Conservation (phyloP, 2,113 vertebrate genomes). For the Lonchura striata region DNA sequence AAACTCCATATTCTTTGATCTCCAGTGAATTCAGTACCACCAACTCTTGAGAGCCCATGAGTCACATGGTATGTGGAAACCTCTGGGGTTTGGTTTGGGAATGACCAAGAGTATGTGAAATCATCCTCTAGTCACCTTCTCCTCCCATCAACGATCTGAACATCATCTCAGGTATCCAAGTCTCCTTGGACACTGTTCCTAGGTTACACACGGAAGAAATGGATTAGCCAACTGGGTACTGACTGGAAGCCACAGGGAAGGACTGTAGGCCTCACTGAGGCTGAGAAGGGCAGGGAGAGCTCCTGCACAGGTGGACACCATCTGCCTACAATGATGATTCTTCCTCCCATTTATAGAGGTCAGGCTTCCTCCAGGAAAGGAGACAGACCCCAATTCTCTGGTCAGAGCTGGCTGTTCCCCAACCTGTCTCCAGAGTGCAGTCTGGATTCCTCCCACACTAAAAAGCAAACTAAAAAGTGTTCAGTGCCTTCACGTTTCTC, state of each 20-base stretch:
- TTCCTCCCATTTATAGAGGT: background rate
- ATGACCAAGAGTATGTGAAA: background rate
- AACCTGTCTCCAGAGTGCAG: fast-evolving
- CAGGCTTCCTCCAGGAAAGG: background rate
- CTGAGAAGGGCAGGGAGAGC: background rate
- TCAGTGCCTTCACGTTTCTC: background rate
- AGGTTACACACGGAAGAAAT: background rate
- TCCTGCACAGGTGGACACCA: background rate
- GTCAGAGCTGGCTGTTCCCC: background rate
- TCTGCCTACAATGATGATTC: background rate
- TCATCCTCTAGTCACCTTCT: slow-evolving; percentile 29
- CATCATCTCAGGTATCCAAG: background rate
- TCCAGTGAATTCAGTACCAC: background rate
- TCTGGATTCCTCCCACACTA: background rate
- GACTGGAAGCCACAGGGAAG: background rate
- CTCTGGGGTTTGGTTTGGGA: background rate
- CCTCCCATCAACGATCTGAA: background rate
- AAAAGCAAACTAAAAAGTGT: background rate
- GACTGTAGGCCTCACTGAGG: background rate
- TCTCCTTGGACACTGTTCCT: background rate
- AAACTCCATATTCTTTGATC: slow-evolving; percentile 7
- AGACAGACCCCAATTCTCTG: background rate
- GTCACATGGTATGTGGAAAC: background rate
- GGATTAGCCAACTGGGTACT: background rate
- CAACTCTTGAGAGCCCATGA: background rate